Evolutionary conservation across 1,140 invertebrate species (phyloP).

Genomic region (Hylaeus volcanicus): DNA sequence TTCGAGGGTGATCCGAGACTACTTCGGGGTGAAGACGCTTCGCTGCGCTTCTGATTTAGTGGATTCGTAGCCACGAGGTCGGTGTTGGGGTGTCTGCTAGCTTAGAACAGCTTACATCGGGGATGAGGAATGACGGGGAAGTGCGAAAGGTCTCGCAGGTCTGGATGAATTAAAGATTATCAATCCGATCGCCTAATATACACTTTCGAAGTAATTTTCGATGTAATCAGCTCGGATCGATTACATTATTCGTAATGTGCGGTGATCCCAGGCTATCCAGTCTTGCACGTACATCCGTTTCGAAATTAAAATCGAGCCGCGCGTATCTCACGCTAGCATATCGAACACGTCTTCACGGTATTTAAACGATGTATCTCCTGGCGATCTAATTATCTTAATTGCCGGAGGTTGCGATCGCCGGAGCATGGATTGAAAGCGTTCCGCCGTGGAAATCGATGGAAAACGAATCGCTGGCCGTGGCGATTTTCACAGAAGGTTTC

Average conservation of each 20-base stretch:
- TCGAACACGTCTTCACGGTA: not conserved
- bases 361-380: not conserved
- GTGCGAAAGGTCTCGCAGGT: not conserved
- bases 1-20: constrained; percentile 56
- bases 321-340: not conserved
- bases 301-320: too few relatives aligned
- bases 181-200: not conserved
- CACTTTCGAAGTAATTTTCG: too few relatives aligned
- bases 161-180: constrained; percentile 15
- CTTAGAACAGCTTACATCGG: constrained; percentile 34
- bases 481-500: constrained; percentile 12
- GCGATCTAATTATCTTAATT: constrained; percentile 29
- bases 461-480: not conserved
- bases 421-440: not conserved
- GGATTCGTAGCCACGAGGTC: constrained; percentile 57
- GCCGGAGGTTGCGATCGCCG: not conserved
- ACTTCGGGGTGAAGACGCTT: constrained; percentile 65
- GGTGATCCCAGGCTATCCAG: too few relatives aligned
- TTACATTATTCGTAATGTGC: too few relatives aligned
- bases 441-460: not conserved
- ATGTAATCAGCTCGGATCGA: too few relatives aligned
- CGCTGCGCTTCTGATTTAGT: constrained; percentile 74
- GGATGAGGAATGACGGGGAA: constrained; percentile 6
- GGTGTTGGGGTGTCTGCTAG: constrained; percentile 45
- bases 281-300: too few relatives aligned